Conservation (phyloP, 2,113 vertebrate genomes). For the Cyrtonyx montezumae region DNA sequence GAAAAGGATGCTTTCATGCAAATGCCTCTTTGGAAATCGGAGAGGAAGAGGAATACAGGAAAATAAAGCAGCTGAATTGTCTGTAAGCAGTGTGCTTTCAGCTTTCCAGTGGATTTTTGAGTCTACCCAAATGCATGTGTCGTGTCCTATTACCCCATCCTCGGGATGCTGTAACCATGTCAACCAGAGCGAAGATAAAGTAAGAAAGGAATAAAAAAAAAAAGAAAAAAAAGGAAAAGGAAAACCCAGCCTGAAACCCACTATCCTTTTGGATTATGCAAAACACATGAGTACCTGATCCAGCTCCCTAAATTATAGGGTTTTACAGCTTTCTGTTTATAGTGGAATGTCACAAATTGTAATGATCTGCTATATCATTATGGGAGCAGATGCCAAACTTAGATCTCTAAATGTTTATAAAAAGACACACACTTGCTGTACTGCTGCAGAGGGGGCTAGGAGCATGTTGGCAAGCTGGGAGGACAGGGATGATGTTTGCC, state of each 20-base stretch:
- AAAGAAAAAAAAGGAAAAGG: not conserved
- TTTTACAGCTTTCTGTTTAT: not conserved
- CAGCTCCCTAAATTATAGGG: slow-evolving; percentile 34
- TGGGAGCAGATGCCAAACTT: slow-evolving; percentile 38
- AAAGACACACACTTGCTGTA: not conserved
- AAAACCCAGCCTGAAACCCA: not conserved
- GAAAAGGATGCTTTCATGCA: not conserved
- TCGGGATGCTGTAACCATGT: slow-evolving; percentile 64
- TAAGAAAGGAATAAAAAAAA: not conserved
- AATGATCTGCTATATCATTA: slow-evolving; percentile 55
- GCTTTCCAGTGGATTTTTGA: not conserved
- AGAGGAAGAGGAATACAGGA: not conserved
- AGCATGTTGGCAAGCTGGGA: not conserved
- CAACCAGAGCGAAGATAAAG: slow-evolving; percentile 33
- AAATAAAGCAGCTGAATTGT: not conserved
- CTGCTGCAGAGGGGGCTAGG: not conserved
- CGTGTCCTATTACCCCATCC: slow-evolving; percentile 6
- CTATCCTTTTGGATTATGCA: slow-evolving; percentile 42
- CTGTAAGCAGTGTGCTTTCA: not conserved
- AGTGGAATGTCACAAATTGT: slow-evolving; percentile 45
- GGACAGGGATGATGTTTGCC: not conserved
- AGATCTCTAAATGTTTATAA: not conserved
- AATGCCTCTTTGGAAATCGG: not conserved
- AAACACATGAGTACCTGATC: slow-evolving; percentile 23
- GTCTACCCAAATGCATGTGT: not conserved